phyloP scores from a whole-genome alignment of 2,888 invertebrate species.

The Anarsia innoxiella region DNA sequence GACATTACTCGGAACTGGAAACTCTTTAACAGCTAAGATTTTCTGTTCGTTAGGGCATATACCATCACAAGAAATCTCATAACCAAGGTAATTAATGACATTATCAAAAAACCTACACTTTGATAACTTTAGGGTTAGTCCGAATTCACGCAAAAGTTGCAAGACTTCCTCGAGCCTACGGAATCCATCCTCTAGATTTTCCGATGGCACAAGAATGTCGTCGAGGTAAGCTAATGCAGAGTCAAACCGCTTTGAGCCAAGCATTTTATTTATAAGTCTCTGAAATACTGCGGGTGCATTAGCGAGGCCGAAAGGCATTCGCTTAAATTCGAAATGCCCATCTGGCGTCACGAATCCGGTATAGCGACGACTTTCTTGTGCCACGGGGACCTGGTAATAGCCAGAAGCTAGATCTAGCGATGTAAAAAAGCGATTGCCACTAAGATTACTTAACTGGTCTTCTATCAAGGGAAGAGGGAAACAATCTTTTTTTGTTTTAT shows the following conservation, averaged over 20 bases:
- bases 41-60: constrained; percentile 16
- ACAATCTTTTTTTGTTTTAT: constrained; percentile 15
- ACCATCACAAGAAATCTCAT: constrained; percentile 18
- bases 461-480: neutral
- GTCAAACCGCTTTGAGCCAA: neutral
- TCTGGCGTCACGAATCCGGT: constrained; percentile 25
- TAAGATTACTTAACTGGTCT: neutral
- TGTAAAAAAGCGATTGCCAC: constrained; percentile 14
- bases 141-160: neutral
- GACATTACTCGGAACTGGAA: constrained; percentile 15
- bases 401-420: constrained; percentile 28
- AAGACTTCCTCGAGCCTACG: neutral
- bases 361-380: constrained; percentile 9
- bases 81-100: constrained; percentile 18
- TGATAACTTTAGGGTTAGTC: constrained; percentile 1
- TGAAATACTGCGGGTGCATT: constrained; percentile 24
- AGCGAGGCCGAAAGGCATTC: constrained; percentile 26
- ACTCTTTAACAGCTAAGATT: constrained; percentile 15
- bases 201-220: neutral
- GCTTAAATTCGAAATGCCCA: constrained; percentile 25
- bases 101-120: neutral
- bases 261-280: neutral
- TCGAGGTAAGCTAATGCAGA: neutral
- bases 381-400: constrained; percentile 31
- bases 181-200: neutral